A percentile compares a stretch with the other conserved stretches of the same genome.
phyloP scores from a whole-genome alignment of 2,113 vertebrate species.

The Forbesichthys agassizii region DNA sequence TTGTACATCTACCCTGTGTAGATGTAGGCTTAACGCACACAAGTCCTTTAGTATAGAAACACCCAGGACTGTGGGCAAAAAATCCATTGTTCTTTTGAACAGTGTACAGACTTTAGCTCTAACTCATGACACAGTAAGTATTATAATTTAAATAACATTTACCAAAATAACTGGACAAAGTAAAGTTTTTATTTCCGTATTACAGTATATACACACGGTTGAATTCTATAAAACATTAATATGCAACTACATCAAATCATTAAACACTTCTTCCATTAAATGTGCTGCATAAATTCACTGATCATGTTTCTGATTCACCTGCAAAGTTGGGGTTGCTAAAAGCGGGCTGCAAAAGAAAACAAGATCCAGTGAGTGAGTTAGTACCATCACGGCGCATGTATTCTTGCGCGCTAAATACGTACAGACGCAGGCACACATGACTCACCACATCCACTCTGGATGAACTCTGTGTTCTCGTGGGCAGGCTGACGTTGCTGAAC shows the following conservation, averaged over 20 bases:
- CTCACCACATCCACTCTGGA: conserved; percentile 62
- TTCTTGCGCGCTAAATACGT: too few species aligned
- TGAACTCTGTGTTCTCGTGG: conserved; percentile 14
- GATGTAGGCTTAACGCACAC: too few species aligned
- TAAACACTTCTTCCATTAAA: not conserved
- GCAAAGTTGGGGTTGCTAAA: conserved; percentile 77
- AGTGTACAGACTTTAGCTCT: too few species aligned
- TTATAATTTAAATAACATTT: too few species aligned
- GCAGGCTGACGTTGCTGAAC: conserved; percentile 48
- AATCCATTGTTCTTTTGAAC: too few species aligned
- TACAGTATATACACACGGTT: conserved; percentile 40
- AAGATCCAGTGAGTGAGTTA: not conserved
- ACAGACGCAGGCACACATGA: conserved; percentile 21
- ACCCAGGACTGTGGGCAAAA: too few species aligned
- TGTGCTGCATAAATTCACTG: not conserved
- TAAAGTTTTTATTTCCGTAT: conserved; percentile 18
- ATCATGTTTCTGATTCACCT: conserved; percentile 60
- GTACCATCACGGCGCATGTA: not conserved
- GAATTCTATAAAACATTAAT: conserved; percentile 5
- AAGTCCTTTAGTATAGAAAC: too few species aligned
- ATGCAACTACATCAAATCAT: conserved; percentile 10
- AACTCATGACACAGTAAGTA: too few species aligned
- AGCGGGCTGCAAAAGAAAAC: conserved; percentile 64
- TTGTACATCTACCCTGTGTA: too few species aligned
- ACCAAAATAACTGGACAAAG: not conserved